Evolutionary conservation across 2,888 invertebrate species (phyloP).

Genomic region (Brachypterus glaber): DNA sequence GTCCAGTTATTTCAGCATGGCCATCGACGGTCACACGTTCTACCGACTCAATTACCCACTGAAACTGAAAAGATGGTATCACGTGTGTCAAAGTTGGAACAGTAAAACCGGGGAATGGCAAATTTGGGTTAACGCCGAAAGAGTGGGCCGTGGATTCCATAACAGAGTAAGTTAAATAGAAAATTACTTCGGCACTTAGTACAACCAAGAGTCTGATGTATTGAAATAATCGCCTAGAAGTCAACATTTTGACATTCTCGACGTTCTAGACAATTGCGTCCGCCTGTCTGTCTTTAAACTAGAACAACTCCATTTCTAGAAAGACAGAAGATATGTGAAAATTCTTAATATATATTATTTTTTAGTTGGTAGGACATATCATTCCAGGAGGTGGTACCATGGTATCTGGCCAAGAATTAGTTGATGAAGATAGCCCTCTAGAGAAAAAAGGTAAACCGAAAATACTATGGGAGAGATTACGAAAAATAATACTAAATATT

Average conservation of each 20-base stretch:
- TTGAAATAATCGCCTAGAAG: no score
- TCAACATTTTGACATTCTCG: no score
- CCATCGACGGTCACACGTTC: conserved; percentile 72
- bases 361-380: conserved; percentile 65
- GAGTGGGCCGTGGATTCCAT: conserved; percentile 78
- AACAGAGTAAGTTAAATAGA: conserved; percentile 58
- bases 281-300: no score
- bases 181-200: no score
- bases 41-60: conserved; percentile 65
- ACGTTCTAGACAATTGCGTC: no score
- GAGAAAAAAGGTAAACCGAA: conserved; percentile 45
- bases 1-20: conserved; percentile 73
- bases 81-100: conserved; percentile 81
- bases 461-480: no score
- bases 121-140: conserved; percentile 76
- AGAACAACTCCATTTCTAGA: no score
- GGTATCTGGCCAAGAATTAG: conserved; percentile 60
- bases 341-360: conserved; percentile 19
- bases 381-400: conserved; percentile 68
- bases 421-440: no score
- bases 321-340: no score
- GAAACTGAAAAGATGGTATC: conserved; percentile 68
- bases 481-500: no score
- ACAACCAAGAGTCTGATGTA: no score
- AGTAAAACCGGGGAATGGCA: conserved; percentile 86